Conservation (phyloP, 2,797 vertebrate genomes). For the Diceros bicornis region DNA sequence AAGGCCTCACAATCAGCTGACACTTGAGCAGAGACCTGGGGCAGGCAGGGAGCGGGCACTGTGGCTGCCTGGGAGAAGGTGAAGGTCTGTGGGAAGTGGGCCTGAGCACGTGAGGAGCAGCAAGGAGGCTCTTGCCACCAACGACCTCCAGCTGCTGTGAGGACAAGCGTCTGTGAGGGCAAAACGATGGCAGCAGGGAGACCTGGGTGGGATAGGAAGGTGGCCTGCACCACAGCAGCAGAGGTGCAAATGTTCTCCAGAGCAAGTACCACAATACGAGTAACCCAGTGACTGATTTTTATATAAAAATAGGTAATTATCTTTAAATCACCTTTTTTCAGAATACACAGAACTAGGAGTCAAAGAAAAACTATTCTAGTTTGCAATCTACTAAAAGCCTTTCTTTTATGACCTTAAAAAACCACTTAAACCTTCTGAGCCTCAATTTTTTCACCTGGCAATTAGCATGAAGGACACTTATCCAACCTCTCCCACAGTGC, state of each 20-base stretch:
- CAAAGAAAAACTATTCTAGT: neutral
- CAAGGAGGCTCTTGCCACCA: neutral
- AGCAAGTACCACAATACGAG: fast-evolving
- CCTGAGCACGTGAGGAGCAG: neutral
- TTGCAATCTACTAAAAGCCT: neutral
- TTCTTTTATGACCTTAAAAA: constrained; percentile 7
- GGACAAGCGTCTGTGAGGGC: fast-evolving
- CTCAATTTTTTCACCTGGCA: neutral
- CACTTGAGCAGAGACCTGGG: neutral
- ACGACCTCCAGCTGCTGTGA: fast-evolving
- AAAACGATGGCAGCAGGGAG: fast-evolving
- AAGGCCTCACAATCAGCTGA: neutral
- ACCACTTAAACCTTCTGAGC: neutral
- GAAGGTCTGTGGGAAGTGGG: neutral
- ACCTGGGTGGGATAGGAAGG: fast-evolving
- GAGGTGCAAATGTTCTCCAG: neutral
- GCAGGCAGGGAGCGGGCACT: neutral
- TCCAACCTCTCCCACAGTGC: neutral
- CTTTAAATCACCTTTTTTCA: neutral
- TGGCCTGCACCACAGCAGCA: fast-evolving
- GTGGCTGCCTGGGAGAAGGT: neutral
- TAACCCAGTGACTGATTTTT: neutral
- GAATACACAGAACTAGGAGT: neutral
- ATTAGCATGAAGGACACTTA: neutral
- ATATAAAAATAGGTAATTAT: neutral